Conservation (phyloP, 2,797 vertebrate genomes). For the Melanotaenia trifasciata region DNA sequence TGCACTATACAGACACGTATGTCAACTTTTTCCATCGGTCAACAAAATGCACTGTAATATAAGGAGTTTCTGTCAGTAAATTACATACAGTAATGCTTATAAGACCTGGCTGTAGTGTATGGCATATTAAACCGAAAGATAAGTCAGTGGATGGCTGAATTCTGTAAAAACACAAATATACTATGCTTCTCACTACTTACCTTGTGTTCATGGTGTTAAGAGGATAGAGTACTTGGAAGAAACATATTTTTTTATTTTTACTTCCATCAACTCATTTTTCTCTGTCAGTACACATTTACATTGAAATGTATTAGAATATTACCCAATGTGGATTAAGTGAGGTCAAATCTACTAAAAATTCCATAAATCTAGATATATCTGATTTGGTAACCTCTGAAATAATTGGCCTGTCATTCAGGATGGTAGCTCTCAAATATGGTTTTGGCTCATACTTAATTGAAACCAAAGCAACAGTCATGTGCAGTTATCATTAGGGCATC, state of each 20-base stretch:
- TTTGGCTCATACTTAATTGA: conserved; percentile 54
- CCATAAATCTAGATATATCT: conserved; percentile 31
- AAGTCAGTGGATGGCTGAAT: conserved; percentile 37
- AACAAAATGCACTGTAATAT: conserved; percentile 59
- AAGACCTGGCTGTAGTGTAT: conserved; percentile 64
- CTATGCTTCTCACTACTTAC: conserved; percentile 38
- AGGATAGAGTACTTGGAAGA: conserved; percentile 18
- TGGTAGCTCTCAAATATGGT: conserved; percentile 49
- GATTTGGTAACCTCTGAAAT: conserved; percentile 53
- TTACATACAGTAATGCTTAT: conserved; percentile 52
- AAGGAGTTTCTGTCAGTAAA: conserved; percentile 62
- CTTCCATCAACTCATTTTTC: conserved; percentile 27
- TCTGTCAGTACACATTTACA: conserved; percentile 52
- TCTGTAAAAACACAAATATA: conserved; percentile 43
- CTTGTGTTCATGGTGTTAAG: conserved; percentile 41
- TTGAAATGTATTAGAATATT: conserved; percentile 48
- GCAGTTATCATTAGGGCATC: conserved; percentile 62
- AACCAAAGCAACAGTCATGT: conserved; percentile 56
- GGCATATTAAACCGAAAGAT: conserved; percentile 32
- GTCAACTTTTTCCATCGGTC: conserved; percentile 46
- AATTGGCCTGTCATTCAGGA: conserved; percentile 42
- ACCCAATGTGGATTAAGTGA: conserved; percentile 40
- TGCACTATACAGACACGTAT: conserved; percentile 55
- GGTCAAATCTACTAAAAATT: conserved; percentile 40
- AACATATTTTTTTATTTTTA: conserved; percentile 26